Base-by-base conservation (phyloP, 2,888 invertebrate genomes). In the Isoperla grammatica region DNA sequence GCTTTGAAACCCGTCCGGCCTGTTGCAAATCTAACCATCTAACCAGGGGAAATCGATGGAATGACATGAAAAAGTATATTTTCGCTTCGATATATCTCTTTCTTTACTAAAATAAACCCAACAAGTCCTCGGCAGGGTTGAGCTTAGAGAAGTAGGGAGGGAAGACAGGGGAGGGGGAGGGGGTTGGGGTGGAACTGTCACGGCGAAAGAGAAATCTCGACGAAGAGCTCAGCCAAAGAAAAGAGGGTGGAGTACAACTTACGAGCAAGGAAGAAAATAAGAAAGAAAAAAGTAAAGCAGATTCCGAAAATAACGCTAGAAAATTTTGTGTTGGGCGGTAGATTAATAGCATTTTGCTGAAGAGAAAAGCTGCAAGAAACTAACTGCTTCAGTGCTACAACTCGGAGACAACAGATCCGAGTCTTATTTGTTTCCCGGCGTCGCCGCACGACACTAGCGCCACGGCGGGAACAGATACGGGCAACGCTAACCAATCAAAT, bases 231-330 rank as follows among this genome's bases (percentile, higher is more conserved):
- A 50, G 23, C 29, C 49, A 29, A 50, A 50, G 49, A 50, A 50
- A 50, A 23, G 49, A 15, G 23, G 49, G 49, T 20, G 49, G 12
- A n/a, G 49, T 20, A 23, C n/a, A 23, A 5, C 13, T 20, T 11
- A 23, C n/a, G 49, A 13, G 23, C 15, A 35, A 50, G n/a, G 49
- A 50, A 29, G 29, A 23, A 50, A 50, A 35, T 29, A 29, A 29
- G 49, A 23, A 50, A n/a, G 35, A 15, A 50, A 50, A 35, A 50
- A 29, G 49, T 29, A 50, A 50, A 50, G 35, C 49, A 50, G 49
- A 50, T 39, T 57, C 49, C 39, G 35, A 57, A 57, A 57, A 57
- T 57, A 57, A 57, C 49, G 40, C n/a, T 57, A 49, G 49, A 49
- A 57, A 49, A 57, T 57, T 46, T 49, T 48, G 49, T 46, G 48